Evolutionary conservation across 2,797 vertebrate species (phyloP), one percentile per base, ranked within the genome.

Genomic region (Tragelaphus eurycerus): DNA sequence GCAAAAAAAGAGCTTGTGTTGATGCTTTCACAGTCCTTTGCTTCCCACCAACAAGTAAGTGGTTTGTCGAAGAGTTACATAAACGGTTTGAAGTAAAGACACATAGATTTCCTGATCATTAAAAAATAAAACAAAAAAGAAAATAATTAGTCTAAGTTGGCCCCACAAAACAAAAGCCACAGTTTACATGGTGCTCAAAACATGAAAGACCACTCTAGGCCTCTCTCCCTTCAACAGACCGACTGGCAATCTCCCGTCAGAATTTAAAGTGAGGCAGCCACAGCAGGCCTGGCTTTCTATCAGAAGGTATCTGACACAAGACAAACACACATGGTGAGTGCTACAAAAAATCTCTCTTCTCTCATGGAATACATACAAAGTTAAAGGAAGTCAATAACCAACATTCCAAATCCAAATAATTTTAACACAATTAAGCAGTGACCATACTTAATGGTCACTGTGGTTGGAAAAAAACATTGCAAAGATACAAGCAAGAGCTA

Each of bases 111-210:
- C 74, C 86, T 50, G 38, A 48, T 52, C 48, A 13, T 6, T 57
- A 29, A 59, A 76, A 54, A 79, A 76, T 29, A 62, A 67, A 90
- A 64, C 29, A 67, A 83, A n/a, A 59, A 81, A 67, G 16, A 78
- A 43, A 59, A 74, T 31, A 59, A 81, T 64, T 34, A 93, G 27
- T n/a, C 46, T 54, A 84, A 64, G 19, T 74, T 91, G 59, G 25
- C 16, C 76, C n/a, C 29, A 89, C 38, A 78, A 86, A 74, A 25
- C 67, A 86, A 74, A 7, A 86, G 60, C 38, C 81, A 3, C 87
- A 93, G 82, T 92, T 92, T 79, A 59, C 34, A 93, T 9, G 23
- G 34, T 16, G 29, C 84, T 92, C 84, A 95, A 62, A 90, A 96
- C 59, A 76, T 27, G 23, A 94, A 67, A 67, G 64, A 79, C 52